These are phyloP conservation scores for Maniola hyperantus DNA, from an alignment of 2,888 invertebrate species.

Conservation along the genomic window DNA sequence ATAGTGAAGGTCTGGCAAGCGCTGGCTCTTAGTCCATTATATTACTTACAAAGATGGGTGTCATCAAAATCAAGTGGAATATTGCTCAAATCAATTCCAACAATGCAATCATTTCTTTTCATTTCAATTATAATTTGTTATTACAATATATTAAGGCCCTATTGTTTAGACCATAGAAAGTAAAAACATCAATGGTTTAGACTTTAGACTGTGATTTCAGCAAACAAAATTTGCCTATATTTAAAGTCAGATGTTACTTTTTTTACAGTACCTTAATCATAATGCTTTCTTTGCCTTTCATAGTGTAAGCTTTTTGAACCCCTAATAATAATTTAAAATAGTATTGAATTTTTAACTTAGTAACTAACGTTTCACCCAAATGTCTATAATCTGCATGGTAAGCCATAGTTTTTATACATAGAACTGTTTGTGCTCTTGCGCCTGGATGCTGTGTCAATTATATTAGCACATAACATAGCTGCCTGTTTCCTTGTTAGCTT, in stretches of 20 bases:
- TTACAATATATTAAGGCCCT: background rate
- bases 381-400: background rate
- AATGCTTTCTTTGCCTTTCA: slow-evolving; percentile 6
- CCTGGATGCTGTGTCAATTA: background rate
- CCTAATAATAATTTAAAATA: background rate
- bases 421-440: background rate
- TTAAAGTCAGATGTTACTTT: background rate
- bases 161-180: background rate
- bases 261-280: background rate
- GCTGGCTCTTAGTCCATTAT: no score
- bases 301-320: background rate
- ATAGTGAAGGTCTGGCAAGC: no score
- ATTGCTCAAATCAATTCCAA: no score
- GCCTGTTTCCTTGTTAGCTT: background rate
- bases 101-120: no score
- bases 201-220: no score
- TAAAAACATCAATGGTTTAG: no score
- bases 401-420: background rate
- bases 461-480: background rate
- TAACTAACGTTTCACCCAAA: background rate
- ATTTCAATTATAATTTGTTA: background rate
- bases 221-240: background rate
- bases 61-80: no score
- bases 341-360: background rate
- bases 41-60: no score